Evolutionary conservation across 2,113 vertebrate species (phyloP).

Genomic region (Cairina moschata): DNA sequence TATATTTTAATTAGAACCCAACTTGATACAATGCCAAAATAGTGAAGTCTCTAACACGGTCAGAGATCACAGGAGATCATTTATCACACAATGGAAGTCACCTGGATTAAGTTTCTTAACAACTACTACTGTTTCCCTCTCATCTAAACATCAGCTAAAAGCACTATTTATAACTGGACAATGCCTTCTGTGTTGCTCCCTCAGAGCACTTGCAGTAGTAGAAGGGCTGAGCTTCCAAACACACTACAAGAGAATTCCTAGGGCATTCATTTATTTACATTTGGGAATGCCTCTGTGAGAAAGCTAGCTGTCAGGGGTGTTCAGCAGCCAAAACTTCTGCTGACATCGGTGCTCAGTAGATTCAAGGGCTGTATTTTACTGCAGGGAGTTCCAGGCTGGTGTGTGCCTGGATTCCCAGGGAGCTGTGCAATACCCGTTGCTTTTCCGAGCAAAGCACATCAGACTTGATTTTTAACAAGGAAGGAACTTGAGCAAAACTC

Average conservation of each 20-base stretch:
- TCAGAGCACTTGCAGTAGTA: not conserved
- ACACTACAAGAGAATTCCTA: not conserved
- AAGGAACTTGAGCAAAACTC: not conserved
- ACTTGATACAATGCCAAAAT: not conserved
- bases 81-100: not conserved
- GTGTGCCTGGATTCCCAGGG: not conserved
- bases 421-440: not conserved
- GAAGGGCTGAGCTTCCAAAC: not conserved
- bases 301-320: not conserved
- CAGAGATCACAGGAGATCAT: not conserved
- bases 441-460: not conserved
- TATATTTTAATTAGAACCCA: not conserved
- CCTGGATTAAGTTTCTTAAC: not conserved
- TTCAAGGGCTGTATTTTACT: not conserved
- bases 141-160: not conserved
- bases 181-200: not conserved
- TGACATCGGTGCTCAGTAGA: accelerated
- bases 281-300: not conserved
- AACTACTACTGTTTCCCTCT: not conserved
- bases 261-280: accelerated
- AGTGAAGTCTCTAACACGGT: not conserved
- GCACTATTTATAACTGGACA: not conserved
- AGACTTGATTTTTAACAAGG: not conserved
- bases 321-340: not conserved
- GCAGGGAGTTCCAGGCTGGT: not conserved